Evolutionary conservation across 1,140 invertebrate species (phyloP).

Genomic region (Drosophila albomicans): DNA sequence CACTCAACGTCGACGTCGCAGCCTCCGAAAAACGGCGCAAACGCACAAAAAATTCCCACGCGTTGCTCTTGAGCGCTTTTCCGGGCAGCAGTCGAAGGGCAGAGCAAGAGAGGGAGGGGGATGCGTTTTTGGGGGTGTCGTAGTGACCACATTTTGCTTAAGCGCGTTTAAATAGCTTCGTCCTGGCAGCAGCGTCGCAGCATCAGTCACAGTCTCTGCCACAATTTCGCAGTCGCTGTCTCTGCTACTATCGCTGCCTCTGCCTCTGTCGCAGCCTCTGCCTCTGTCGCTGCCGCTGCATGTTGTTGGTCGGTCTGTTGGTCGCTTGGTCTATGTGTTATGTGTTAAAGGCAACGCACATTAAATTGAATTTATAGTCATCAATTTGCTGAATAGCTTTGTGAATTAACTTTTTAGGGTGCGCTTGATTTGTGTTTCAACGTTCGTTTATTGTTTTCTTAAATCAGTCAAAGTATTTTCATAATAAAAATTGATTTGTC

Average conservation of each 20-base stretch:
- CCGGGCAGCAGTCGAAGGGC: neutral
- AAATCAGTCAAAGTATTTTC: slow-evolving; percentile 80
- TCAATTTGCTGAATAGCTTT: slow-evolving; percentile 80
- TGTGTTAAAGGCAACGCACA: slow-evolving; percentile 76
- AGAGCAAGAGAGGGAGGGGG: neutral
- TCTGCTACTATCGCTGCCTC: neutral
- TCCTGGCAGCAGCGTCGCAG: neutral
- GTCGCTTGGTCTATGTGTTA: slow-evolving; percentile 21
- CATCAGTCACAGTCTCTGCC: slow-evolving; percentile 4
- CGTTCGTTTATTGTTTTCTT: slow-evolving; percentile 77
- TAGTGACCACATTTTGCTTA: slow-evolving; percentile 44
- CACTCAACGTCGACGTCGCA: slow-evolving; percentile 36
- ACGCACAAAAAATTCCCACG: slow-evolving; percentile 59
- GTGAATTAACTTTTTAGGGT: slow-evolving; percentile 78
- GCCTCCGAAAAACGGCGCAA: slow-evolving; percentile 54
- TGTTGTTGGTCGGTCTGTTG: slow-evolving; percentile 16
- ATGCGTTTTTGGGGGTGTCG: neutral
- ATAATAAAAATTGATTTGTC: slow-evolving; percentile 77
- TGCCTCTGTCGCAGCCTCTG: slow-evolving; percentile 1
- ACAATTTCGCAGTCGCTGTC: neutral
- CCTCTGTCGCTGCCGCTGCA: neutral
- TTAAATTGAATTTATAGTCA: slow-evolving; percentile 83
- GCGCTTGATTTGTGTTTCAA: slow-evolving; percentile 67
- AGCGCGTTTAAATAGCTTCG: slow-evolving; percentile 17
- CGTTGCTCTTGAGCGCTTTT: slow-evolving; percentile 55